A percentile compares a stretch with the other conserved stretches of the same genome.
These are phyloP conservation scores for Semnornis frantzii DNA, from an alignment of 2,113 vertebrate genomes.

Conservation along the genomic window DNA sequence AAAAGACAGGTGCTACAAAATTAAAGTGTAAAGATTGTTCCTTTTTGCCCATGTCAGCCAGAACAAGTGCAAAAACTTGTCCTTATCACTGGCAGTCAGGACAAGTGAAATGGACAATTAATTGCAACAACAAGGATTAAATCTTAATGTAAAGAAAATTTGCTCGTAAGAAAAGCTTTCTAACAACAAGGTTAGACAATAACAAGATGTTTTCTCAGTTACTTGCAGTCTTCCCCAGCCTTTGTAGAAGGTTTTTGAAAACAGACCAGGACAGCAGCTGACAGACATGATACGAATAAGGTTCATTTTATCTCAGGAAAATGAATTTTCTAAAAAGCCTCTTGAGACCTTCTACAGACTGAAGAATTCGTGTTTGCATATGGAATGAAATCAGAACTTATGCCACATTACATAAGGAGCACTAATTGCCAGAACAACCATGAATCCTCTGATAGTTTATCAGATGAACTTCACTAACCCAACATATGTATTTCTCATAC, in stretches of 20 bases:
- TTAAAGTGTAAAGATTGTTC: neutral
- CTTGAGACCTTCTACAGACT: neutral
- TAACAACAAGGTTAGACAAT: neutral
- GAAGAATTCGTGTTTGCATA: neutral
- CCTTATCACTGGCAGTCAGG: neutral
- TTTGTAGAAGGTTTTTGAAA: neutral
- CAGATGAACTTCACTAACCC: neutral
- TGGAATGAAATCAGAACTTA: neutral
- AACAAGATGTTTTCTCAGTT: neutral
- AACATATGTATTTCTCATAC: neutral
- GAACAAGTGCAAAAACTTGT: too few relatives aligned
- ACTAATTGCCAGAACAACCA: neutral
- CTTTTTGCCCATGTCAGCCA: neutral
- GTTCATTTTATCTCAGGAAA: neutral
- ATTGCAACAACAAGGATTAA: neutral
- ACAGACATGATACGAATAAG: neutral
- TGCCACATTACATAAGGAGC: neutral
- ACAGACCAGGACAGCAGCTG: neutral
- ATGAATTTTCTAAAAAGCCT: neutral
- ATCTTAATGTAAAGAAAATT: neutral
- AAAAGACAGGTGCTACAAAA: neutral
- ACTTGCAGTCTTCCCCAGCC: neutral
- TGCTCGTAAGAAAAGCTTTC: neutral
- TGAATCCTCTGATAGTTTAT: neutral
- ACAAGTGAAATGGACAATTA: neutral